Percentiles rank a stretch among this genome's conserved stretches.
These are phyloP conservation scores for Chionodraco myersi DNA, from an alignment of 2,113 vertebrate genomes.

Conservation along the genomic window DNA sequence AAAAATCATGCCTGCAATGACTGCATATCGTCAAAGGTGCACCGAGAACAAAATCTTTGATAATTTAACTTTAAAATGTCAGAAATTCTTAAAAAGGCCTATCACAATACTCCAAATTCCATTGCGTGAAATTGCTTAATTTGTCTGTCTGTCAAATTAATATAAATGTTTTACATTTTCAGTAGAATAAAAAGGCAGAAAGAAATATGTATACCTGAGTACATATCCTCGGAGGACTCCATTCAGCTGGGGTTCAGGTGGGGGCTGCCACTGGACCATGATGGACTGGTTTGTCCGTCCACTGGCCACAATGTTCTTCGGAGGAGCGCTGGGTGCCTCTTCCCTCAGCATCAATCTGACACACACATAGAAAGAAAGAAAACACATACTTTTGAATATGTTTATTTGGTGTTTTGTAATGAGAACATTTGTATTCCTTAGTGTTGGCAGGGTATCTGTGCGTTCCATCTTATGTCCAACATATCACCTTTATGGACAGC, in stretches of 20 bases:
- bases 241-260: constrained; percentile 93
- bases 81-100: neutral
- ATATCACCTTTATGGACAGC: neutral
- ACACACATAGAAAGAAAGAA: neutral
- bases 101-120: neutral
- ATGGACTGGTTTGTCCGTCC: constrained; percentile 98
- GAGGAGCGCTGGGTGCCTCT: constrained; percentile 94
- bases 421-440: constrained; percentile 10
- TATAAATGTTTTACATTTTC: neutral
- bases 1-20: too few relatives aligned
- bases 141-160: neutral
- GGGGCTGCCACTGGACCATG: constrained; percentile 99
- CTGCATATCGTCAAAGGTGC: too few relatives aligned
- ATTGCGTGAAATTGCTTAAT: neutral
- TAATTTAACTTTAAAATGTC: neutral
- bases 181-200: neutral
- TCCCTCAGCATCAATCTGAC: constrained; percentile 92
- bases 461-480: neutral
- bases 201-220: constrained; percentile 84
- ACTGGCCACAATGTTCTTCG: constrained; percentile 96
- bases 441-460: neutral
- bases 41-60: too few relatives aligned
- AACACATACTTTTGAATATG: constrained; percentile 13
- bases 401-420: constrained; percentile 18
- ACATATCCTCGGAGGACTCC: constrained; percentile 93